phyloP scores from a whole-genome alignment of 2,113 vertebrate genomes.

The Chascanopsetta lugubris region DNA sequence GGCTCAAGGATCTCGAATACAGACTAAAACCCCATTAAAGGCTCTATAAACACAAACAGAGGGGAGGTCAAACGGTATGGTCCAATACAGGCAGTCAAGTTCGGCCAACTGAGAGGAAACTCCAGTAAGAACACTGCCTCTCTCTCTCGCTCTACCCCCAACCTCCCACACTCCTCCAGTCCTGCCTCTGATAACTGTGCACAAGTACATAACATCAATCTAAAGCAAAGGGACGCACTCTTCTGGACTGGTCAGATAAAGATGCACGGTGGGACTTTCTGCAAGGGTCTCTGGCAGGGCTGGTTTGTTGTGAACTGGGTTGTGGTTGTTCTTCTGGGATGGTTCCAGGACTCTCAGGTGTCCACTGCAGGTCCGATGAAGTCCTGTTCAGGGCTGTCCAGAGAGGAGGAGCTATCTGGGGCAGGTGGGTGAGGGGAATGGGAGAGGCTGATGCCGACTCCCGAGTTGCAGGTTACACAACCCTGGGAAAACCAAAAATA shows the following conservation, averaged over 20 bases:
- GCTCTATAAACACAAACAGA: conserved; percentile 29
- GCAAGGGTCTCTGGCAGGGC: conserved; percentile 26
- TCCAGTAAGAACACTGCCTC: conserved; percentile 35
- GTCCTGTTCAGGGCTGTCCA: conserved; percentile 59
- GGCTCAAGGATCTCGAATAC: conserved; percentile 30
- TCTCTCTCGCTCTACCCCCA: no score
- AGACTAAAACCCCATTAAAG: conserved; percentile 23
- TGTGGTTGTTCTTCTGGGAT: conserved; percentile 6
- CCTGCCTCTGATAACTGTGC: conserved; percentile 28
- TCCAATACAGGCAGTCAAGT: conserved; percentile 44
- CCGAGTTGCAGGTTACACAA: conserved; percentile 66
- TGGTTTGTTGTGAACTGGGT: conserved; percentile 17
- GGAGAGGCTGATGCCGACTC: background rate
- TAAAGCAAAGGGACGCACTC: conserved; percentile 24
- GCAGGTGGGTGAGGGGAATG: conserved; percentile 37
- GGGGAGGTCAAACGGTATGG: conserved; percentile 48
- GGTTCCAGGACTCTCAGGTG: conserved; percentile 55
- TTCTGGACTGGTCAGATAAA: conserved; percentile 43
- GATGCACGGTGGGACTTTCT: conserved; percentile 23
- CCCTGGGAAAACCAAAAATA: conserved; percentile 60
- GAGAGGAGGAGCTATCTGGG: conserved; percentile 58
- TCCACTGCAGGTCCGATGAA: conserved; percentile 34
- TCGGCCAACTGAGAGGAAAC: conserved; percentile 23
- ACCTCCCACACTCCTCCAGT: conserved; percentile 12
- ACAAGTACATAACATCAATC: conserved; percentile 19